These are phyloP conservation scores for Euphonia xanthogaster DNA, from an alignment of 2,797 vertebrate species.

Conservation along the genomic window DNA sequence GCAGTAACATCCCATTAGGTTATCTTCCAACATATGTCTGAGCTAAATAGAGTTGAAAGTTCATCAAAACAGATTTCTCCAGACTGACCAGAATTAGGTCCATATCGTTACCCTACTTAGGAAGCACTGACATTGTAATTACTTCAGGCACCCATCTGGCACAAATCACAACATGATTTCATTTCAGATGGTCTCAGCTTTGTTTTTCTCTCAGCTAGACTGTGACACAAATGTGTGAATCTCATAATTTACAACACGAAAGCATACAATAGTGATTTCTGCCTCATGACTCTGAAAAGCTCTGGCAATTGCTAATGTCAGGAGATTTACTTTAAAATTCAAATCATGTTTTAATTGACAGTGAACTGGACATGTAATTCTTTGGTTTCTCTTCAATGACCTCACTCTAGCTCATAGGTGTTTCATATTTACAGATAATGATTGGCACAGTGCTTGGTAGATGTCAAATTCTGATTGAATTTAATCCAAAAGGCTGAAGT, in stretches of 20 bases:
- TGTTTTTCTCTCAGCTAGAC: slow-evolving; percentile 6
- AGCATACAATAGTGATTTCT: neutral
- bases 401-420: neutral
- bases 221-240: neutral
- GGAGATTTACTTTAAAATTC: neutral
- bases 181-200: slow-evolving; percentile 15
- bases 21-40: neutral
- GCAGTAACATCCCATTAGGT: neutral
- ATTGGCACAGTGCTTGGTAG: neutral
- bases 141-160: slow-evolving; percentile 30
- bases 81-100: slow-evolving; percentile 9
- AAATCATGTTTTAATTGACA: neutral
- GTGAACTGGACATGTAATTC: neutral
- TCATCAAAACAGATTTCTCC: slow-evolving; percentile 17
- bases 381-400: neutral
- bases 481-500: neutral
- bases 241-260: neutral
- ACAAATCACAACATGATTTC: slow-evolving; percentile 15
- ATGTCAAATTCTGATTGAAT: neutral
- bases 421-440: neutral
- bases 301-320: neutral
- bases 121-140: slow-evolving; percentile 9
- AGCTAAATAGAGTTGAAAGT: slow-evolving; percentile 43
- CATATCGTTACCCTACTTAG: neutral
- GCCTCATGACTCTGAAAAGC: neutral